Conservation (phyloP, 2,888 invertebrate genomes). For the Argyra leucocephala region DNA sequence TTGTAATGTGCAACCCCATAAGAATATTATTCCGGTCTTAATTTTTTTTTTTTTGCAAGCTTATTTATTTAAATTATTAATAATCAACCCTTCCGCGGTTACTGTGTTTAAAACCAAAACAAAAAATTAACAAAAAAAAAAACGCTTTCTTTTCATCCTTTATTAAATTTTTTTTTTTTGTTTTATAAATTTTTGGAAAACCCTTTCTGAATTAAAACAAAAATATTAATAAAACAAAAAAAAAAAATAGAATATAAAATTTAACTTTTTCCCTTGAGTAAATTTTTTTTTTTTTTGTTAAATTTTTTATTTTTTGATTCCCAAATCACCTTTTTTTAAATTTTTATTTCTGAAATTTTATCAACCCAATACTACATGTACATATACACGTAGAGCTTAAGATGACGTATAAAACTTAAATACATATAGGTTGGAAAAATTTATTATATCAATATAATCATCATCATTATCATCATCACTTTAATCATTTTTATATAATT, state of each 20-base stretch:
- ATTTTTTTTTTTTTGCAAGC: not conserved
- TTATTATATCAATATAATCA: too few relatives aligned
- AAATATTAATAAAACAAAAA: not conserved
- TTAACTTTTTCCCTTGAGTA: not conserved
- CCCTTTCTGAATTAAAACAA: too few relatives aligned
- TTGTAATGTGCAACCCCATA: not conserved
- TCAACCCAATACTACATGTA: too few relatives aligned
- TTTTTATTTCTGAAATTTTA: too few relatives aligned
- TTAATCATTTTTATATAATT: not conserved
- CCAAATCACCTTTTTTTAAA: too few relatives aligned
- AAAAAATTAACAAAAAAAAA: not conserved
- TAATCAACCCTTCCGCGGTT: not conserved
- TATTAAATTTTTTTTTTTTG: not conserved
- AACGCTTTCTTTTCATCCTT: too few relatives aligned
- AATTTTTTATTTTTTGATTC: too few relatives aligned
- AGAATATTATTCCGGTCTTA: not conserved
- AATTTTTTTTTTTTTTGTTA: too few relatives aligned
- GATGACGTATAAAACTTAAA: too few relatives aligned
- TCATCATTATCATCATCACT: too few relatives aligned
- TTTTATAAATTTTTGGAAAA: not conserved
- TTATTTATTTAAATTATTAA: slow-evolving; percentile 4
- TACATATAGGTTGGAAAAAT: too few relatives aligned
- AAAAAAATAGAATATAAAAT: not conserved
- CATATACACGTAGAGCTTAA: too few relatives aligned
- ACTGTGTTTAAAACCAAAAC: not conserved